These are phyloP conservation scores for Acanthosepion esculentum DNA, from an alignment of 2,888 invertebrate genomes.

Conservation along the genomic window DNA sequence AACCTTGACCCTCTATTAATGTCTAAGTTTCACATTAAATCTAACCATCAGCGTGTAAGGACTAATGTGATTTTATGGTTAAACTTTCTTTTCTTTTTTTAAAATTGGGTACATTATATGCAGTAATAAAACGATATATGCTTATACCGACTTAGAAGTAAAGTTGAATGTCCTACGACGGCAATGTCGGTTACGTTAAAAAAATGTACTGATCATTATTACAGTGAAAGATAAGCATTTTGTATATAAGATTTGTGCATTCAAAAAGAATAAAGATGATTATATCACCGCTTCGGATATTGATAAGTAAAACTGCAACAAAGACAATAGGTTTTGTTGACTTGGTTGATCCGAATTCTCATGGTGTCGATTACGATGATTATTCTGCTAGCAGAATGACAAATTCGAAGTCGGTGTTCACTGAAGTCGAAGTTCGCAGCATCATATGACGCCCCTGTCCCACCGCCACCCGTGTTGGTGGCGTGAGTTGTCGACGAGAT, in stretches of 20 bases:
- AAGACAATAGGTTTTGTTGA: neutral
- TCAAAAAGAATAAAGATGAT: neutral
- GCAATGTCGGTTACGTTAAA: neutral
- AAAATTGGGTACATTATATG: too few species aligned
- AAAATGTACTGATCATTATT: too few species aligned
- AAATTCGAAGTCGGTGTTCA: neutral
- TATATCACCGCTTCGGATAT: neutral
- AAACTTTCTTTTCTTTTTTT: too few species aligned
- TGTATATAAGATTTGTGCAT: neutral
- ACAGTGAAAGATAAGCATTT: too few species aligned
- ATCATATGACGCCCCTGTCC: neutral
- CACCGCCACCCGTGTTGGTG: neutral
- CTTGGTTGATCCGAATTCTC: neutral
- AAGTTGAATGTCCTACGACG: neutral
- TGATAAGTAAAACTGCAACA: neutral
- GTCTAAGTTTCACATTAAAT: too few species aligned
- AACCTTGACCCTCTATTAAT: too few species aligned
- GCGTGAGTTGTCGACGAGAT: conserved; percentile 33
- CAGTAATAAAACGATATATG: too few species aligned
- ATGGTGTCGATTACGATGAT: neutral
- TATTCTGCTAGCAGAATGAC: neutral
- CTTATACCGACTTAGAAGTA: too few species aligned
- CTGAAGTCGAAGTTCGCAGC: neutral
- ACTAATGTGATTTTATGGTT: too few species aligned
- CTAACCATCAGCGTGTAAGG: too few species aligned